Evolutionary conservation across 2,797 vertebrate species (phyloP).

Genomic region (Enteromius viviparus): DNA sequence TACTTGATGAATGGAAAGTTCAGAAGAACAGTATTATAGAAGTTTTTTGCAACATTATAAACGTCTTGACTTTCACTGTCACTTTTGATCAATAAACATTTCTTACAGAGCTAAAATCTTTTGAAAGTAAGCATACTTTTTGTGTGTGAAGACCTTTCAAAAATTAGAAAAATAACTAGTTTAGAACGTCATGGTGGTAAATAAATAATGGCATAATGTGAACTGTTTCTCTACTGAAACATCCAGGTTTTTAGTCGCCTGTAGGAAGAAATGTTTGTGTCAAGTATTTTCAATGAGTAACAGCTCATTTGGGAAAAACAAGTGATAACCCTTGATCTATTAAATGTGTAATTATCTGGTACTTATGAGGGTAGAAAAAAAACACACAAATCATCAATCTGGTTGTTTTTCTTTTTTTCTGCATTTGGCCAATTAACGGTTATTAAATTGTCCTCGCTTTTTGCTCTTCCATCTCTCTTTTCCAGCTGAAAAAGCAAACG

Average conservation of each 20-base stretch:
- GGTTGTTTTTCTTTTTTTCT: conserved; percentile 25
- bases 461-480: conserved; percentile 41
- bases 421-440: conserved; percentile 12
- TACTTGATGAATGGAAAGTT: not conserved
- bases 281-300: conserved; percentile 7
- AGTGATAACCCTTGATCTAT: conserved; percentile 26
- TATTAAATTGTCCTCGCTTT: conserved; percentile 15
- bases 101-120: not conserved
- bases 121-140: not conserved
- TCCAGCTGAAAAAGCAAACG: conserved; percentile 90
- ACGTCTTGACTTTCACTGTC: not conserved
- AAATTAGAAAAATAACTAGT: not conserved
- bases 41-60: not conserved
- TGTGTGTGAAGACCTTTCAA: not conserved
- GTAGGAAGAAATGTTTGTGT: not conserved
- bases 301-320: conserved; percentile 26
- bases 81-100: not conserved
- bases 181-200: not conserved
- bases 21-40: not conserved
- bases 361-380: not conserved
- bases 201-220: not conserved
- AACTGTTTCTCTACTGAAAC: not conserved
- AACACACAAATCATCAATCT: not conserved
- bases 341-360: conserved; percentile 14
- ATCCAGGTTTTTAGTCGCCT: not conserved